These are phyloP conservation scores for Oophaga pumilio DNA, from an alignment of 2,113 vertebrate genomes.

Conservation along the genomic window DNA sequence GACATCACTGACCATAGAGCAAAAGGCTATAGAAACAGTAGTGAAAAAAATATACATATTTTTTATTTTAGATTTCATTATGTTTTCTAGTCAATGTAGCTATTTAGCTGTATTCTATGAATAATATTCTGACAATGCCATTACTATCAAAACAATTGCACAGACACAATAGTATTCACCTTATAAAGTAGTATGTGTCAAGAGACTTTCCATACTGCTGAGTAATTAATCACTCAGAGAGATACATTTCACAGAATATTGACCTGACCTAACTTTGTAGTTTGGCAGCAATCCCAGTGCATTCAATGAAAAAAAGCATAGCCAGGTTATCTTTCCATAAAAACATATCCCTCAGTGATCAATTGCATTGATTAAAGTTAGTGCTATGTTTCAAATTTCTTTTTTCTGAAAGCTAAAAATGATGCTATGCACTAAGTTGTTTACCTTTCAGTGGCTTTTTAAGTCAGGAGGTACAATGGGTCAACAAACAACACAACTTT, in stretches of 20 bases:
- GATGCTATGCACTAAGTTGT: slow-evolving; percentile 45
- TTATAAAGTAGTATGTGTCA: slow-evolving; percentile 24
- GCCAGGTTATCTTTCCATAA: slow-evolving; percentile 44
- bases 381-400: slow-evolving; percentile 46
- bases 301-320: slow-evolving; percentile 43
- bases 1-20: neutral
- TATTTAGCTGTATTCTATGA: neutral
- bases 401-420: slow-evolving; percentile 49
- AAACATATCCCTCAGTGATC: slow-evolving; percentile 55
- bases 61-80: neutral
- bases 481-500: slow-evolving; percentile 39
- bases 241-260: slow-evolving; percentile 55
- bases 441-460: slow-evolving; percentile 47
- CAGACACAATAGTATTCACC: slow-evolving; percentile 22
- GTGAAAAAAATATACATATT: neutral
- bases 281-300: slow-evolving; percentile 53
- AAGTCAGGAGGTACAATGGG: slow-evolving; percentile 19
- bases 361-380: slow-evolving; percentile 55
- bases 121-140: neutral
- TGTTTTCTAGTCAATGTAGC: neutral
- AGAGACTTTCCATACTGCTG: slow-evolving; percentile 49
- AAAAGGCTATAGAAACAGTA: neutral
- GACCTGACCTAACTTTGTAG: slow-evolving; percentile 52
- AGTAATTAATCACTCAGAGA: slow-evolving; percentile 56
- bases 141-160: slow-evolving; percentile 9